These are phyloP conservation scores for Hypomesus transpacificus DNA, from an alignment of 2,113 vertebrate species.

Conservation along the genomic window DNA sequence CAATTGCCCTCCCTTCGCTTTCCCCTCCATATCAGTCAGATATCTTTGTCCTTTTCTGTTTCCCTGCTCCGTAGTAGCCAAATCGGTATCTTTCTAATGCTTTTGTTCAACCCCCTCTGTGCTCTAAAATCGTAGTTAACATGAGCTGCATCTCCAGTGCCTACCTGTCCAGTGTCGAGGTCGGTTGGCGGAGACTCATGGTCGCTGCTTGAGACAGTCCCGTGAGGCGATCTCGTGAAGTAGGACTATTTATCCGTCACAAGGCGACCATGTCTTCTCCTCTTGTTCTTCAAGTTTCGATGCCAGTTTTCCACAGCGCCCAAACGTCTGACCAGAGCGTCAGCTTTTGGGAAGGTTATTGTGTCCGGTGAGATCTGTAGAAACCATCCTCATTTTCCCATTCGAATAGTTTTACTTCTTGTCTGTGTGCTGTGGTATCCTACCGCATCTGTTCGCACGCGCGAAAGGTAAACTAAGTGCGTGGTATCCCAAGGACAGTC, in stretches of 20 bases:
- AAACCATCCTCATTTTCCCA: slow-evolving; percentile 45
- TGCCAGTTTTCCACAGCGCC: slow-evolving; percentile 20
- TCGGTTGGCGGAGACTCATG: slow-evolving; percentile 73
- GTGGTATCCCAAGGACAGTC: neutral
- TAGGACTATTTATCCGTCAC: slow-evolving; percentile 43
- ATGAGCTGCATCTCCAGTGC: neutral
- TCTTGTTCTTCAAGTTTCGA: slow-evolving; percentile 29
- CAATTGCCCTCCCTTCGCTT: too few relatives aligned
- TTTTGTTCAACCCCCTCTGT: too few relatives aligned
- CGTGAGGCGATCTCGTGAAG: slow-evolving; percentile 31
- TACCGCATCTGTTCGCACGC: slow-evolving; percentile 21
- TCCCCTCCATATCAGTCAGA: too few relatives aligned
- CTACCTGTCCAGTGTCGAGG: slow-evolving; percentile 77
- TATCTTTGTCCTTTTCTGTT: too few relatives aligned
- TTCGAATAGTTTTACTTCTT: slow-evolving; percentile 16
- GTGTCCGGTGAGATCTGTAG: slow-evolving; percentile 27
- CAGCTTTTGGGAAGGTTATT: slow-evolving; percentile 31
- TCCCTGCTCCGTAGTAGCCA: too few relatives aligned
- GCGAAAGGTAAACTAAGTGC: neutral
- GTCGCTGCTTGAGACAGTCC: slow-evolving; percentile 49
- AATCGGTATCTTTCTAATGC: too few relatives aligned
- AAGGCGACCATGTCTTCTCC: slow-evolving; percentile 28
- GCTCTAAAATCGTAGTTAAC: too few relatives aligned
- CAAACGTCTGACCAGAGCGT: slow-evolving; percentile 23
- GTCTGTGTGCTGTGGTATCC: neutral